Base-by-base conservation (phyloP, 2,888 invertebrate genomes). In the Chrysina gloriosa region DNA sequence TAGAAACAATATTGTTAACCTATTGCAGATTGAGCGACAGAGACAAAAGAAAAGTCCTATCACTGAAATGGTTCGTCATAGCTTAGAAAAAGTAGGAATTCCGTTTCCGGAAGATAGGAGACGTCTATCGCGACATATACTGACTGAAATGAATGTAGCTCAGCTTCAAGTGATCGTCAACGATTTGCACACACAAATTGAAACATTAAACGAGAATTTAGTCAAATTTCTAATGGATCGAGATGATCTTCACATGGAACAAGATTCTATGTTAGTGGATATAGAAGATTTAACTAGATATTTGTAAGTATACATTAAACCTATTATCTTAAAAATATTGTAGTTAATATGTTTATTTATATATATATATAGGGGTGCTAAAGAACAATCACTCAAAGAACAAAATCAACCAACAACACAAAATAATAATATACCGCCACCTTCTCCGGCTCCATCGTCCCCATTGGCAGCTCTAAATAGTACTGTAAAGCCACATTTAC, bases 221-320 rank as follows among this genome's bases (percentile, higher is more conserved):
- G 97, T 98, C 66, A 90, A 92, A 82, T 89, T 94, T 81, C 85
- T 98, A 76, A 91, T 97, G 88, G 93, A 94, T 78, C 87, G 97
- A 73, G 98, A 98, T 84, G 97, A 97, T 83, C 86, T 97, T 54
- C 97, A 97, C 84, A 97, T 98, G 96, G 94, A 95, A 73, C 97
- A 98, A 84, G 98, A 98, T 84, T 96, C 97, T 39, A 96, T 97
- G 93, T 88, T 97, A 73, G 96, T 97, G 34, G 97, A 98, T 81
- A 96, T 98, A 77, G 97, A 98, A 84, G 97, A 98, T 85, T 89
- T 97, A 75, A 96, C 96, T 45, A 87, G 93, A 85, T 94, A 93
- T 83, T 85, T 94, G 93, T 94, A 84, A 91, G 93, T 86, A 58
- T 39, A 25, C 23, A 5, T 23, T 27, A 42, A 27, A 42, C 2